These are phyloP conservation scores for Petrosia ficiformis DNA, from an alignment of 37 sponge, comb jelly and placozoan genomes.

Conservation along the genomic window DNA sequence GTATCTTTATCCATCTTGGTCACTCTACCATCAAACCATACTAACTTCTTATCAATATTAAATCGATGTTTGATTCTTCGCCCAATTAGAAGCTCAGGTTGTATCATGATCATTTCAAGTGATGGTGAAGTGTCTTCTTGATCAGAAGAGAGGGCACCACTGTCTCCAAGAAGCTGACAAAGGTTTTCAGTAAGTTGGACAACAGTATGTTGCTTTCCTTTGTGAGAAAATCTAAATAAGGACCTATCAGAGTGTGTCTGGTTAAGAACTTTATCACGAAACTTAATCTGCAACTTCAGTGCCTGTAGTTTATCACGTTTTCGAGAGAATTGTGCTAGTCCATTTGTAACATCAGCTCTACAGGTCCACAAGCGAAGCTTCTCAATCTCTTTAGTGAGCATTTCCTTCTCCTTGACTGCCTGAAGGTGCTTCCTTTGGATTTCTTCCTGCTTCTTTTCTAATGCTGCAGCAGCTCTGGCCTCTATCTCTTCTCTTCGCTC, in stretches of 20 bases:
- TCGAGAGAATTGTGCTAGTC: neutral
- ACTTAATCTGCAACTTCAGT: constrained; percentile 24
- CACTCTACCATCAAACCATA: constrained; percentile 31
- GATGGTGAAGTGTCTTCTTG: neutral
- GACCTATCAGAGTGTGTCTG: neutral
- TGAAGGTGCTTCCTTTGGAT: too few species aligned
- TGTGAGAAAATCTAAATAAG: neutral
- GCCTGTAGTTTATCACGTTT: constrained; percentile 7
- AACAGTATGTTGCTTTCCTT: neutral
- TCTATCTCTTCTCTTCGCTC: constrained; percentile 8
- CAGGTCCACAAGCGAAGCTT: constrained; percentile 17
- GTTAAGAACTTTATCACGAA: neutral
- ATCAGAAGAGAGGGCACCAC: neutral
- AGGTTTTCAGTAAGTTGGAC: neutral
- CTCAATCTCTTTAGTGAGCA: constrained; percentile 13
- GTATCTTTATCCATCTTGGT: neutral
- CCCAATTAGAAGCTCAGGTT: constrained; percentile 20
- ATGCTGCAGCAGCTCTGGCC: neutral
- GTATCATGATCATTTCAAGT: neutral
- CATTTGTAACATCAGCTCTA: constrained; percentile 1
- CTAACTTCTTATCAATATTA: constrained; percentile 19
- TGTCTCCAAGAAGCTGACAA: neutral
- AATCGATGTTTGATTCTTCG: constrained; percentile 19
- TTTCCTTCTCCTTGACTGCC: constrained; percentile 26
- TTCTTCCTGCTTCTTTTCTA: neutral